These are phyloP conservation scores for Lepidurus packardi DNA, from an alignment of 1,140 invertebrate species.

Conservation along the genomic window DNA sequence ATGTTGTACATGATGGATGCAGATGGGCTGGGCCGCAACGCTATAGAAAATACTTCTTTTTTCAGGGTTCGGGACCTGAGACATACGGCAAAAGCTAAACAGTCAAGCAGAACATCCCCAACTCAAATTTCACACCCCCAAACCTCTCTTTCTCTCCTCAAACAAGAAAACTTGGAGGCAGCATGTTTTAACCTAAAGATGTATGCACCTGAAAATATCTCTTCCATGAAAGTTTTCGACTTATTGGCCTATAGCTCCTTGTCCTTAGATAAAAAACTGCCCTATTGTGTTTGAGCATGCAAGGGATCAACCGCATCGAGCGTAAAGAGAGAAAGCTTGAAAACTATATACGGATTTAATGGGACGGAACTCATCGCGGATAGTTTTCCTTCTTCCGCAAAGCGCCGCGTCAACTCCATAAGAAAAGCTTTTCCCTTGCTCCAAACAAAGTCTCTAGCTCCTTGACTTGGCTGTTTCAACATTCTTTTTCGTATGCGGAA, in stretches of 20 bases:
- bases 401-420: not conserved
- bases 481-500: conserved; percentile 13
- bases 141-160: not conserved
- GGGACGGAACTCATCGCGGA: not conserved
- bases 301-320: conserved; percentile 6
- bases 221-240: not conserved
- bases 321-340: not conserved
- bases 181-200: not conserved
- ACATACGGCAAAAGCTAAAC: conserved; percentile 9
- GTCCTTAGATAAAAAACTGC: not conserved
- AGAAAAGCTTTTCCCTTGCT: not conserved
- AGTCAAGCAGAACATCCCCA: not conserved
- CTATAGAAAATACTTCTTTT: not conserved
- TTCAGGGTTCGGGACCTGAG: not conserved
- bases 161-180: not conserved
- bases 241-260: not conserved
- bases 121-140: conserved; percentile 1
- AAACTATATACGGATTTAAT: conserved; percentile 15
- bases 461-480: not conserved
- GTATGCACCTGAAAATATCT: not conserved
- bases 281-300: not conserved
- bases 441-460: not conserved
- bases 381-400: conserved; percentile 12
- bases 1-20: conserved; percentile 21
- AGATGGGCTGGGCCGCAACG: not conserved